Base-by-base conservation (phyloP, 2,113 vertebrate species). In the Raja brachyura region DNA sequence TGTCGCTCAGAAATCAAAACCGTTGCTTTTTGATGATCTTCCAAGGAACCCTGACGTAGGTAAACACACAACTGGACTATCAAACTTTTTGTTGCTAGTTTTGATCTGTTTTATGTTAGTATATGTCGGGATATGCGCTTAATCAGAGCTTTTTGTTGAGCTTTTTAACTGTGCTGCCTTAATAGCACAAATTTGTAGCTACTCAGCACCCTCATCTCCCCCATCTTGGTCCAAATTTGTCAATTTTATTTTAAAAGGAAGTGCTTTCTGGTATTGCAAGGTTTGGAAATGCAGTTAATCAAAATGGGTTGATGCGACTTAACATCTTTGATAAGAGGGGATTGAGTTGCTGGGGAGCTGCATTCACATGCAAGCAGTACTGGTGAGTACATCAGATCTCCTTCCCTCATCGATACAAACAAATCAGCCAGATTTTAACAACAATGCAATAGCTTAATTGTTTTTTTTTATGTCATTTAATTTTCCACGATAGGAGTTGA, bases 31-130 rank as follows among this genome's bases (percentile, higher is more conserved):
- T 8, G 96, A 96, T 0, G 95, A 94, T 93, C 96, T 96, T 22
- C 96, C 96, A 94, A 79, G 95, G 94, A 95, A 95, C 93, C 90
- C 95, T 93, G 95, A 95, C 94, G 94, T 96, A 96, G 96, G 96
- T 96, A 96, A 93, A 95, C 93, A 94, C 94, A 93, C 90, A 73
- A 18, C 68, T 54, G n/a, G 66, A 92, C 33, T 31, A 66, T 88
- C 16, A 48, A 33, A 20, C 5, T 39, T 9, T 68, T 48, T 54
- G 48, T 92, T 70, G 90, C 33, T 92, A 33, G 20, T 39, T 14
- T 90, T 61, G n/a, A 68, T 68, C 20, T 92, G 68, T n/a, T 31
- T 88, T 18, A n/a, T 86, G 83, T 63, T 14, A 14, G 28, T 86
- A 48, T 22, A 59, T 25, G 74, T 75, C 54, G 25, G 78, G 22